phyloP scores from a whole-genome alignment of 2,888 invertebrate genomes.

The Calameuta pallipes region DNA sequence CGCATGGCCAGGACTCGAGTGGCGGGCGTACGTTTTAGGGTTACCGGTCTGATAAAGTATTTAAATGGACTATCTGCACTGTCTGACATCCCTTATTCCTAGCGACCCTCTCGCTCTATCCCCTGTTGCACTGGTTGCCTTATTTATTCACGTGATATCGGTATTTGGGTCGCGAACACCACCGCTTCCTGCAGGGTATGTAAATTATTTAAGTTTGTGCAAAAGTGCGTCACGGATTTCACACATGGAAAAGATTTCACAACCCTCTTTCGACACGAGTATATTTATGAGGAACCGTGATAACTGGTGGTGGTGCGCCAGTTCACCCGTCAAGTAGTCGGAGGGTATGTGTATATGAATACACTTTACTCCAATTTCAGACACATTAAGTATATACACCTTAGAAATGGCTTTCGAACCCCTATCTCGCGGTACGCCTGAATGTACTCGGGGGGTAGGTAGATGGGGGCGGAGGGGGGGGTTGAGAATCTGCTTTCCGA shows the following conservation, averaged over 20 bases:
- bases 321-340: background rate
- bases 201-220: background rate
- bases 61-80: background rate
- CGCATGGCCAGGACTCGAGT: background rate
- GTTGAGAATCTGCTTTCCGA: background rate
- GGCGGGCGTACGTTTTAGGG: background rate
- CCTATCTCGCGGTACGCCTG: background rate
- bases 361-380: conserved; percentile 32
- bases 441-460: background rate
- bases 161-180: background rate
- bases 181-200: background rate
- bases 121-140: background rate
- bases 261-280: background rate
- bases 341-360: background rate
- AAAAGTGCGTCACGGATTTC: background rate
- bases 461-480: background rate
- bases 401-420: background rate
- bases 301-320: background rate
- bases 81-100: background rate
- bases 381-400: conserved; percentile 22
- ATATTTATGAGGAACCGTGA: background rate
- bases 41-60: background rate
- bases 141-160: background rate
- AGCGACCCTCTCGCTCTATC: background rate
- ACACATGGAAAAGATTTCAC: background rate